Conservation (phyloP, 2,888 invertebrate genomes). For the Erebia epiphron region DNA sequence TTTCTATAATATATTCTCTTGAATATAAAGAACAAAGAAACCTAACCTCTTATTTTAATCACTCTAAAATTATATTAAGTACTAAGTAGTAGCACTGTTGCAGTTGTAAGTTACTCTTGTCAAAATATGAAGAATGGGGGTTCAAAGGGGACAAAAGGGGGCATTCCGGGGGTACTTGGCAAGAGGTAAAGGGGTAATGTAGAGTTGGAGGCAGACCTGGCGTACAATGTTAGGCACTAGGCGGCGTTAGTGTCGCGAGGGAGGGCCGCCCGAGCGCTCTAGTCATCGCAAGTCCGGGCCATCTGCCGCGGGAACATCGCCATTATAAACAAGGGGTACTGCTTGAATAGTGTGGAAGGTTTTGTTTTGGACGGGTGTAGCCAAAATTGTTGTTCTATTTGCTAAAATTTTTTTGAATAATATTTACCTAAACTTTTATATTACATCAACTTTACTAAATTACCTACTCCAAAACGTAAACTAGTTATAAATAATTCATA, state of each 20-base stretch:
- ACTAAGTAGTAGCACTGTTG: slow-evolving; percentile 14
- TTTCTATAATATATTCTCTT: too few relatives aligned
- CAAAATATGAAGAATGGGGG: slow-evolving; percentile 19
- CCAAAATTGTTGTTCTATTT: slow-evolving; percentile 8
- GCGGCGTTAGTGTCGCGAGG: slow-evolving; percentile 71
- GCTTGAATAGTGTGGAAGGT: slow-evolving; percentile 1
- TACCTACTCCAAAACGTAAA: too few relatives aligned
- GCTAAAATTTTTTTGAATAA: background rate
- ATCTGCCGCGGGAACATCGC: slow-evolving; percentile 54
- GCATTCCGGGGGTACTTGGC: slow-evolving; percentile 4
- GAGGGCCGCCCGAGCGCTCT: slow-evolving; percentile 76
- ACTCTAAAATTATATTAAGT: too few relatives aligned
- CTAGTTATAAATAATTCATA: too few relatives aligned
- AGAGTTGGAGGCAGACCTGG: slow-evolving; percentile 66
- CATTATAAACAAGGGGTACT: slow-evolving; percentile 30
- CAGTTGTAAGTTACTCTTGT: slow-evolving; percentile 23
- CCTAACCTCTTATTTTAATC: too few relatives aligned
- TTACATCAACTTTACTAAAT: background rate
- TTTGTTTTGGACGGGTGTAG: background rate
- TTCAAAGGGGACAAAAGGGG: slow-evolving; percentile 6
- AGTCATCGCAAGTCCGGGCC: slow-evolving; percentile 82
- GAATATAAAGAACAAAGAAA: too few relatives aligned
- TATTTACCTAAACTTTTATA: background rate
- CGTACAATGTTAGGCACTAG: slow-evolving; percentile 62
- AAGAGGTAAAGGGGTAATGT: slow-evolving; percentile 27